phyloP scores from a whole-genome alignment of 1,140 invertebrate species.

The Samia ricini region DNA sequence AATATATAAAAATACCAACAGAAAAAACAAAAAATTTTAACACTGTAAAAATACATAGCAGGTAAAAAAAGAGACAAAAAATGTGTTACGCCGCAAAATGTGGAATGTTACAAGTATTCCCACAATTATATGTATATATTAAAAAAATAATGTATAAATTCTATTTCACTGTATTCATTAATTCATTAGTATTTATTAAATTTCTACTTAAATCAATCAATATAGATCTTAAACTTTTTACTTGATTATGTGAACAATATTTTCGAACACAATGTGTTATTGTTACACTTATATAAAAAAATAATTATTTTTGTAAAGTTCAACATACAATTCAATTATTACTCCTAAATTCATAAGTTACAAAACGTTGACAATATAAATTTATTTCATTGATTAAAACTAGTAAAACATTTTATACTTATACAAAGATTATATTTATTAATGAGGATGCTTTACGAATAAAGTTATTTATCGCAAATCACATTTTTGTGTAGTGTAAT shows the following conservation, averaged over 20 bases:
- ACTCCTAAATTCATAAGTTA: too few species aligned
- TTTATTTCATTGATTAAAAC: neutral
- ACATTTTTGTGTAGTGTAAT: too few species aligned
- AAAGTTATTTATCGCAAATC: too few species aligned
- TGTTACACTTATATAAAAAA: too few species aligned
- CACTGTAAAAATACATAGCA: neutral
- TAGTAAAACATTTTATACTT: neutral
- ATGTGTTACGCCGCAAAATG: neutral
- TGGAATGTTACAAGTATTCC: constrained; percentile 46
- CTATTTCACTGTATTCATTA: neutral
- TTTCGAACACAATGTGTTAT: too few species aligned
- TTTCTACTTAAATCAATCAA: too few species aligned
- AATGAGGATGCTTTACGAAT: neutral
- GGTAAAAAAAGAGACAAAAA: neutral
- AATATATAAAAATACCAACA: too few species aligned
- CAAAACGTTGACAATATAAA: neutral
- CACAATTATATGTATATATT: constrained; percentile 18
- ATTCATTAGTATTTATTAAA: neutral
- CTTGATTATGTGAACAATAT: too few species aligned
- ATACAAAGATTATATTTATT: neutral
- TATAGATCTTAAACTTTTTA: too few species aligned
- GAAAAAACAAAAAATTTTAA: constrained; percentile 14
- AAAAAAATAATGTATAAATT: neutral
- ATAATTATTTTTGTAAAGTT: too few species aligned
- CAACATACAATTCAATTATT: neutral